Percentiles rank a stretch among this genome's conserved stretches.
These are phyloP conservation scores for Bursaphelenchus okinawaensis DNA, from an alignment of 2,888 invertebrate species.

Conservation along the genomic window DNA sequence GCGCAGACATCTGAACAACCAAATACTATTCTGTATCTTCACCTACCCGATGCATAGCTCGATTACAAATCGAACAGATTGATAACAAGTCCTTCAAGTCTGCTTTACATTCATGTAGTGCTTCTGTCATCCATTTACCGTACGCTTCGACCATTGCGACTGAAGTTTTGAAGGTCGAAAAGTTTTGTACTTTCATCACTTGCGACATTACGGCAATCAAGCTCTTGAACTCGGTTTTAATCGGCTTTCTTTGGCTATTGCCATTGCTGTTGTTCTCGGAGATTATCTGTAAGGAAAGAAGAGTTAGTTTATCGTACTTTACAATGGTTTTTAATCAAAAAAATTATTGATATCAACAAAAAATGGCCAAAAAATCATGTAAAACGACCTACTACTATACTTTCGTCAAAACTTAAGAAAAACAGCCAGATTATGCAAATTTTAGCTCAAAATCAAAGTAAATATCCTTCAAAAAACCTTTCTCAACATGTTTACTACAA, in stretches of 20 bases:
- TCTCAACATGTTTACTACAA: not conserved
- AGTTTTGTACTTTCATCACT: constrained; percentile 76
- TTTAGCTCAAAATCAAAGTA: no score
- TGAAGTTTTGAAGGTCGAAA: constrained; percentile 74
- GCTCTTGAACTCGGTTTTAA: constrained; percentile 57
- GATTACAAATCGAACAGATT: constrained; percentile 80
- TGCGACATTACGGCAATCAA: constrained; percentile 60
- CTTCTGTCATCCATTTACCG: constrained; percentile 84
- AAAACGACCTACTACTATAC: no score
- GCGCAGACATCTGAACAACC: no score
- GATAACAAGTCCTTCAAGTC: constrained; percentile 71
- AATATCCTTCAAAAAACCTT: no score
- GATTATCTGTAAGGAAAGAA: not conserved
- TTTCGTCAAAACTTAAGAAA: no score
- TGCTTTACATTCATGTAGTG: constrained; percentile 80
- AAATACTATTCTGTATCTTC: not conserved
- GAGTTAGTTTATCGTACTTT: no score
- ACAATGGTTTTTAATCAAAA: no score
- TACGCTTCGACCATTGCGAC: constrained; percentile 94
- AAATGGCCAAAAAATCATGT: no score
- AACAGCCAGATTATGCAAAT: no score
- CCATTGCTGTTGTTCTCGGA: constrained; percentile 18
- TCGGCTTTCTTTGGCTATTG: constrained; percentile 4
- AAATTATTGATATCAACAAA: no score
- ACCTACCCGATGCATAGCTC: constrained; percentile 68